phyloP scores from a whole-genome alignment of 2,888 invertebrate genomes.

The Drosophila colorata region DNA sequence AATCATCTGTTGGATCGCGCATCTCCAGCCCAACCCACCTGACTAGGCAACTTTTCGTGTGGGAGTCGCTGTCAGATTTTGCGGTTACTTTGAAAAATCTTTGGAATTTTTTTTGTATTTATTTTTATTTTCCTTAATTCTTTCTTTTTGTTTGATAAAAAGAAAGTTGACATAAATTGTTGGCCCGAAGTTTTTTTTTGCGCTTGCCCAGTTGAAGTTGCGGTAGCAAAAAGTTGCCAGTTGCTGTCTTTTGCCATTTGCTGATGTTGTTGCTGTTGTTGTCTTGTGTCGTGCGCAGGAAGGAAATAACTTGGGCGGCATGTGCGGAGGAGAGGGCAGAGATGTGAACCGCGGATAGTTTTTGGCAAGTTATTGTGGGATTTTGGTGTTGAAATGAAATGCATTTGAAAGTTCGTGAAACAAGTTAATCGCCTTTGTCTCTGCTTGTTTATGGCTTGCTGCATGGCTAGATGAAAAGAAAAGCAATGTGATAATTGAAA shows the following conservation, averaged over 20 bases:
- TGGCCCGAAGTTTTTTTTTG: slow-evolving; percentile 40
- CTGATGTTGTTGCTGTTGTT: slow-evolving; percentile 26
- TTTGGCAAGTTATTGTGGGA: slow-evolving; percentile 59
- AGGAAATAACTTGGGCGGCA: slow-evolving; percentile 60
- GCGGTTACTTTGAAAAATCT: slow-evolving; percentile 76
- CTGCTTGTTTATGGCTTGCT: slow-evolving; percentile 30
- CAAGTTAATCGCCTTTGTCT: slow-evolving; percentile 72
- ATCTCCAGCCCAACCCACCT: slow-evolving; percentile 67
- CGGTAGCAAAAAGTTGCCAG: slow-evolving; percentile 58
- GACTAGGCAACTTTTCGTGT: slow-evolving; percentile 70
- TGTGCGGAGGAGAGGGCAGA: slow-evolving; percentile 1
- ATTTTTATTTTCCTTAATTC: slow-evolving; percentile 51
- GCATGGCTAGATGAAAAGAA: slow-evolving; percentile 37
- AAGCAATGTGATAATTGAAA: slow-evolving; percentile 40
- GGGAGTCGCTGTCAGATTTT: slow-evolving; percentile 73
- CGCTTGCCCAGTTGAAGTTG: slow-evolving; percentile 50
- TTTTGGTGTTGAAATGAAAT: slow-evolving; percentile 56
- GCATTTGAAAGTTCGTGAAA: slow-evolving; percentile 74
- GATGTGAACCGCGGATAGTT: slow-evolving; percentile 37
- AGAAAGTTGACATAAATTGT: slow-evolving; percentile 81
- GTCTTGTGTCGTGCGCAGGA: slow-evolving; percentile 62
- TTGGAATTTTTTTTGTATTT: slow-evolving; percentile 56
- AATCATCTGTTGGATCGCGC: slow-evolving; percentile 70
- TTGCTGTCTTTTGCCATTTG: slow-evolving; percentile 29
- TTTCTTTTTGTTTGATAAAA: slow-evolving; percentile 78